A percentile compares a stretch with the other conserved stretches of the same genome.
phyloP scores from a whole-genome alignment of 2,113 vertebrate genomes.

The Siniperca knerii region DNA sequence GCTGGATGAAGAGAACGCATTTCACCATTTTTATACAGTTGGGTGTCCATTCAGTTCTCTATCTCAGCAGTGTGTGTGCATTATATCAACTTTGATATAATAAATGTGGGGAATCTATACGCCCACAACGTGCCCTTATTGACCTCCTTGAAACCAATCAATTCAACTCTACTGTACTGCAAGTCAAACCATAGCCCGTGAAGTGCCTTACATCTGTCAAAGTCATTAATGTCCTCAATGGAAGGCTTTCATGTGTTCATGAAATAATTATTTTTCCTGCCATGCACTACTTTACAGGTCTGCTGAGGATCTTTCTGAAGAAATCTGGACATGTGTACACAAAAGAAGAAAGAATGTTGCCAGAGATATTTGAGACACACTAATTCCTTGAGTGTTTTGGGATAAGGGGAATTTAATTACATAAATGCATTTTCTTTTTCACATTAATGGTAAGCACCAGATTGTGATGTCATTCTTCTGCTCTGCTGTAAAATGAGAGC shows the following conservation, averaged over 20 bases:
- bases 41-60: not conserved
- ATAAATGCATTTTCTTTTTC: not conserved
- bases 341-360: not conserved
- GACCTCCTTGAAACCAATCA: not conserved
- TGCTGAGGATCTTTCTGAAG: not conserved
- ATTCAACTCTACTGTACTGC: not conserved
- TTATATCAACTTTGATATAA: not conserved
- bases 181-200: not conserved
- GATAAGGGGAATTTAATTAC: conserved; percentile 5
- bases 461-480: conserved; percentile 3
- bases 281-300: not conserved
- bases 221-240: not conserved
- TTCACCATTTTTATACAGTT: not conserved
- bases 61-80: not conserved
- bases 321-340: not conserved
- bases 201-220: not conserved
- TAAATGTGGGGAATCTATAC: not conserved
- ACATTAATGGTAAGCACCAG: not conserved
- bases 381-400: conserved; percentile 27
- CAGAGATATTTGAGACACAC: not conserved
- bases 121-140: not conserved
- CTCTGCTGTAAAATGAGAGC: conserved; percentile 8
- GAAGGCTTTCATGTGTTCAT: not conserved
- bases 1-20: conserved; percentile 18
- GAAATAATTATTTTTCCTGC: not conserved